Percentiles rank a stretch among this genome's conserved stretches.
Evolutionary conservation across 2,888 invertebrate genomes (phyloP).

Genomic region (Euplexia lucipara): DNA sequence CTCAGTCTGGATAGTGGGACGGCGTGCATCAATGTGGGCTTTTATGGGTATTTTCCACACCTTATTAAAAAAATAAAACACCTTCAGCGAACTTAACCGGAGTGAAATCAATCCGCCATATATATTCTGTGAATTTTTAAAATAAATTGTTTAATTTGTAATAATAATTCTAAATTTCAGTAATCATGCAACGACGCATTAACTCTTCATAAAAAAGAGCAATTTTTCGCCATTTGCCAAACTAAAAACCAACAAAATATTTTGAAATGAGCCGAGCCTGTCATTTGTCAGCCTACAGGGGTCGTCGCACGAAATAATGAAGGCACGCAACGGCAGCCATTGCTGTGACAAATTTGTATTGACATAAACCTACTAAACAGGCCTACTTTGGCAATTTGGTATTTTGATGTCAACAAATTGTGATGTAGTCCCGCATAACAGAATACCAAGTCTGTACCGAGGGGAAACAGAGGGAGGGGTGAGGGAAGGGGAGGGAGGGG

Average conservation of each 20-base stretch:
- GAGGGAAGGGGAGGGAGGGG: too few relatives aligned
- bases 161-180: too few relatives aligned
- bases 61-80: too few relatives aligned
- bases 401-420: conserved; percentile 1
- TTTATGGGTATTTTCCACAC: too few relatives aligned
- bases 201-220: background rate
- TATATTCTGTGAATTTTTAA: too few relatives aligned
- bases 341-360: conserved; percentile 57
- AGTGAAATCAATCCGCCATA: too few relatives aligned
- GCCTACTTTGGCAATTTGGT: conserved; percentile 23
- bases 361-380: conserved; percentile 41
- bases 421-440: background rate
- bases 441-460: background rate
- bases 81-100: too few relatives aligned
- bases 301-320: conserved; percentile 29
- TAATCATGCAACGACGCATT: background rate
- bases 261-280: conserved; percentile 18
- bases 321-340: conserved; percentile 45
- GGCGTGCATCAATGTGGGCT: too few relatives aligned
- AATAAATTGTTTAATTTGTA: too few relatives aligned
- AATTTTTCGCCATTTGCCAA: conserved; percentile 6
- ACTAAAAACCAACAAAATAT: conserved; percentile 15
- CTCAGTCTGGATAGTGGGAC: too few relatives aligned
- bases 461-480: too few relatives aligned
- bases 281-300: conserved; percentile 29